Conservation (phyloP, 2,888 invertebrate species). For the Limenitis camilla region DNA sequence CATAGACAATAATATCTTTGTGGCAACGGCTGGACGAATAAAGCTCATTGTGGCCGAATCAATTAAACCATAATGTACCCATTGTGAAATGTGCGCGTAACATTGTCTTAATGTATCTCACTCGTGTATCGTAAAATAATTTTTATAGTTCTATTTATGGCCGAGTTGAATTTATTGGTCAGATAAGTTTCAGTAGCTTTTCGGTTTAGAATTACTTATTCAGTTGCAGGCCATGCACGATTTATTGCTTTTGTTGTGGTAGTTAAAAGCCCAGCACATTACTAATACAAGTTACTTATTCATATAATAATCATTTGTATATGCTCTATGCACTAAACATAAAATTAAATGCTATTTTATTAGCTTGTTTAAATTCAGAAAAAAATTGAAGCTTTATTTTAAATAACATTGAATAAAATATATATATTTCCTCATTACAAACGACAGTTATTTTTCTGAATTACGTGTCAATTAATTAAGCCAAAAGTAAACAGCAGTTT, state of each 20-base stretch:
- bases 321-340: too few relatives aligned
- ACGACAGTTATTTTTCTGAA: conserved; percentile 24
- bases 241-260: conserved; percentile 49
- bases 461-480: conserved; percentile 31
- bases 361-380: too few relatives aligned
- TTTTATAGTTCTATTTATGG: conserved; percentile 72
- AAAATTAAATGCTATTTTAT: too few relatives aligned
- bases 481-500: conserved; percentile 32
- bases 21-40: conserved; percentile 51
- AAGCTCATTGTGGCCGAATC: conserved; percentile 69
- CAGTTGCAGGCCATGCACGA: conserved; percentile 28
- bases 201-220: conserved; percentile 53
- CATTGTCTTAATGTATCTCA: conserved; percentile 71
- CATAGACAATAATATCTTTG: conserved; percentile 71
- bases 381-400: too few relatives aligned
- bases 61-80: conserved; percentile 70
- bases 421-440: conserved; percentile 13
- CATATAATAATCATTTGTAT: not conserved
- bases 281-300: not conserved
- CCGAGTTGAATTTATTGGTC: conserved; percentile 59
- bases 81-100: conserved; percentile 64
- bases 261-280: conserved; percentile 24
- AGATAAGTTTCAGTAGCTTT: conserved; percentile 64
- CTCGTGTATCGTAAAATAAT: conserved; percentile 65
- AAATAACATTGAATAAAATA: too few relatives aligned